phyloP scores from a whole-genome alignment of 2,888 invertebrate genomes.

The Uropetala carovei region DNA sequence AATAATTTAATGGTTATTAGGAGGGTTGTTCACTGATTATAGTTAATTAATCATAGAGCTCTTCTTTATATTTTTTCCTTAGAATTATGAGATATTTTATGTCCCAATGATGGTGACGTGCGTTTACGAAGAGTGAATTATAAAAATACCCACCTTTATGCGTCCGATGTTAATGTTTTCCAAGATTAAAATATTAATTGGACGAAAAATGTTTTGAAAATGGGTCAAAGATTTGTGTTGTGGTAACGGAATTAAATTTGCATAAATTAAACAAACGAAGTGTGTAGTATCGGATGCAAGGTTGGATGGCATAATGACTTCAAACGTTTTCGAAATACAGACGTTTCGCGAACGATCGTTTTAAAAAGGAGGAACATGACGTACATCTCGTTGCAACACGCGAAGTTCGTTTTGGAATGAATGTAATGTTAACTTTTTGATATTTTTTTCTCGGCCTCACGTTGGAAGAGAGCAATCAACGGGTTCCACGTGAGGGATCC shows the following conservation, averaged over 20 bases:
- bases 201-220: neutral
- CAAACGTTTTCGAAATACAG: neutral
- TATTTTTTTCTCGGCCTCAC: conserved; percentile 10
- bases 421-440: neutral
- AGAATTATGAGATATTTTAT: too few relatives aligned
- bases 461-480: conserved; percentile 31
- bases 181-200: neutral
- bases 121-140: too few relatives aligned
- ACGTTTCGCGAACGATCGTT: neutral
- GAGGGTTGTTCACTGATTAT: too few relatives aligned
- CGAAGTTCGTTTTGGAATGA: conserved; percentile 14
- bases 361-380: neutral
- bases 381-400: conserved; percentile 15
- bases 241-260: neutral
- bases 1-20: too few relatives aligned
- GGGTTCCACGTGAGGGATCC: conserved; percentile 20
- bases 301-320: neutral
- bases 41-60: too few relatives aligned
- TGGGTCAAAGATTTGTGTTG: neutral
- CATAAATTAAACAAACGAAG: conserved; percentile 13
- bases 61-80: too few relatives aligned
- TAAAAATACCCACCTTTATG: neutral
- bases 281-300: neutral
- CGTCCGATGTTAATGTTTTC: neutral
- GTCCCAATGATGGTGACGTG: too few relatives aligned